Base-by-base conservation (phyloP, 2,797 vertebrate species). In the Gobionotothen gibberifrons region DNA sequence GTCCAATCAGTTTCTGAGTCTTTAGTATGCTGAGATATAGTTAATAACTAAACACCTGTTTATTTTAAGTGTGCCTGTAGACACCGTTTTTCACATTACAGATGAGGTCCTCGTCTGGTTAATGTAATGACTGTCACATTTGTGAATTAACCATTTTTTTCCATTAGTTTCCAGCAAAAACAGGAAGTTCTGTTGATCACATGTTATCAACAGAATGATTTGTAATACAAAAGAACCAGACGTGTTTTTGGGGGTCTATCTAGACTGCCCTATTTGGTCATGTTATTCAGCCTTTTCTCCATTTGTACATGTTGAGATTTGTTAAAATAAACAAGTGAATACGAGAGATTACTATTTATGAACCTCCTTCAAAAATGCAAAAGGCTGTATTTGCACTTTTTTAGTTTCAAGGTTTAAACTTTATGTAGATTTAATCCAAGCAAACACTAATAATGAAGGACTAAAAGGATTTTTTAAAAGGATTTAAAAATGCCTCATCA, bases 291-390 rank as follows among this genome's bases (percentile, higher is more conserved):
- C 32, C 42, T 40, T 48, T 32, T 44, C 8, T 2, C 48, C 59
- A 65, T 71, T 71, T 75, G 61, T 68, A 43, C 55, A 78, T 58
- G 51, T 47, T 55, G 57, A 54, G 21, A 62, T 47, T 15, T 16
- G 19, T 26, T 29, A 4, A n/a, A 53, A 5, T 52, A 52, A 0
- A 49, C 11, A 43, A 48, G 26, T 54, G 7, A 54, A 53, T 21
- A 26, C 13, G 11, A 22, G 26, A 19, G 6, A 43, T 29, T 11
- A 12, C 5, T 44, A 13, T 62, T 48, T 47, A 17, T 56, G 19
- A 17, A 42, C 14, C 22, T 19, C 13, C 15, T 16, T 10, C 2
- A 12, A 32, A 32, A 51, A 70, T 2, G 3, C n/a, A 40, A 55
- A 53, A 46, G 15, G n/a, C 10, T 61, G 1, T n/a, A 22, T 39